Base-by-base conservation (phyloP, 2,113 vertebrate genomes). In the Castor canadensis region DNA sequence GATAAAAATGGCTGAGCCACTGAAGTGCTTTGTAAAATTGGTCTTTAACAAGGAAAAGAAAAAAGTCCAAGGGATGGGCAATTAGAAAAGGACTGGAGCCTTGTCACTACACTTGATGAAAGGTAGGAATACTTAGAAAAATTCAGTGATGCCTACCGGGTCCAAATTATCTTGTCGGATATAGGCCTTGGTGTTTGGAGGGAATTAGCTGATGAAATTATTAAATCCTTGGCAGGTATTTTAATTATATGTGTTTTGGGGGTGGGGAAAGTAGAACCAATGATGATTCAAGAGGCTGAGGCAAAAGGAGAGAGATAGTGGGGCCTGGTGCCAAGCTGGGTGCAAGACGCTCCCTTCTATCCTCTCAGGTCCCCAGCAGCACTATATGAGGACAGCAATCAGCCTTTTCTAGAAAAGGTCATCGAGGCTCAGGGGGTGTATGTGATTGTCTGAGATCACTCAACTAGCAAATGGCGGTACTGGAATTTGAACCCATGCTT, bases 1-100 rank as follows among this genome's bases (percentile, higher is more conserved):
- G 96, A 98, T 97, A 96, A 97, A 97, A 96, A 96, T 76, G 96
- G 96, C 96, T 72, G 86, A 96, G 95, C 93, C 13, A 38, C 95
- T 97, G 95, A 97, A 96, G 95, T 97, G 97, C 97, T 97, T 95
- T 96, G 96, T 96, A 93, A 98, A 96, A 98, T 95, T 97, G 94
- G 95, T 96, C 97, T 97, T 97, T 97, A 97, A 97, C 91, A 96
- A 97, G 95, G 94, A 97, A 97, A 95, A 89, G 81, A 71, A 89
- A 88, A 82, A 94, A 96, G 84, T 87, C 69, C 28, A 35, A 62
- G 86, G 75, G 91, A 86, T 85, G 82, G 89, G 69, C 95, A 93
- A 97, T 98, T 96, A 93, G 82, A 87, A 93, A 93, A 89, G 77
- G 64, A 95, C 86, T 94, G 93, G 92, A 56, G 73, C 62, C 96